A percentile compares a stretch with the other conserved stretches of the same genome.
Conservation (phyloP, 2,113 vertebrate species). For the Mormyrus iriodes region DNA sequence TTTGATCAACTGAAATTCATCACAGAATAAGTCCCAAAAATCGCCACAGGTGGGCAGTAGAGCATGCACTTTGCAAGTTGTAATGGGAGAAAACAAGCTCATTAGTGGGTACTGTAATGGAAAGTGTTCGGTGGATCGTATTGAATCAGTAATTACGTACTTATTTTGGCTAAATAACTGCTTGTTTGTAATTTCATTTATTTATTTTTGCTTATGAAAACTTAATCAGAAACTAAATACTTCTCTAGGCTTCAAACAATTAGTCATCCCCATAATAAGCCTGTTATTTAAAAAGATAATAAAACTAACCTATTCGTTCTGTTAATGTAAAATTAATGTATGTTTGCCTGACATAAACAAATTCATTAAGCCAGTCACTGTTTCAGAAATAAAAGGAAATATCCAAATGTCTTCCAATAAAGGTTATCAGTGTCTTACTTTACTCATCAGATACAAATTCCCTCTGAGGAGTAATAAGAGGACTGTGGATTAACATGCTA, state of each 20-base stretch:
- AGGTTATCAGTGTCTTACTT: background rate
- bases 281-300: background rate
- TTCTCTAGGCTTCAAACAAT: background rate
- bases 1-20: background rate
- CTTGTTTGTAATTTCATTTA: background rate
- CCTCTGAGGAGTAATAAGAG: background rate
- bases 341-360: background rate
- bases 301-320: background rate
- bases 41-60: constrained; percentile 47
- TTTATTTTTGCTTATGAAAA: background rate
- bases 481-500: background rate
- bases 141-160: background rate
- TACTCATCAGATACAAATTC: background rate
- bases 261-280: background rate
- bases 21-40: background rate
- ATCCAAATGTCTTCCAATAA: background rate
- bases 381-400: background rate
- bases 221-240: background rate
- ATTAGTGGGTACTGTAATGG: background rate
- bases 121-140: background rate
- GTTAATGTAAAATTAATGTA: background rate
- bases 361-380: background rate
- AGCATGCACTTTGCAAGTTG: background rate
- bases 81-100: background rate
- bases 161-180: background rate